Evolutionary conservation across 2,113 vertebrate species (phyloP), one percentile per base, ranked within the genome.

Genomic region (Sphaerodactylus townsendi): DNA sequence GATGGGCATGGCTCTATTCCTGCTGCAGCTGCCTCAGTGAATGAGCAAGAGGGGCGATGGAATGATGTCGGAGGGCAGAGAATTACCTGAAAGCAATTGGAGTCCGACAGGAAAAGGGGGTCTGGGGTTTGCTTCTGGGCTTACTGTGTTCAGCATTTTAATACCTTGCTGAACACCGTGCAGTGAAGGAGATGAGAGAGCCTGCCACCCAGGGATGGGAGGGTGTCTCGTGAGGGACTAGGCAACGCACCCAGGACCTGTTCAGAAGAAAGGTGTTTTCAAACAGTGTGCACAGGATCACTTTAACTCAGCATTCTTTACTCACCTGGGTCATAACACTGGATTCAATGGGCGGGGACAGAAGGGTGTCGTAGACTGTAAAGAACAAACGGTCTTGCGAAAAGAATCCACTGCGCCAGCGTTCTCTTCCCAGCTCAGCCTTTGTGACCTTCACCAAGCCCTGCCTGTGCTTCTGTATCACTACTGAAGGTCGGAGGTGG

Each of bases 301-400:
- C 25, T 79, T 79, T 72, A 85, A 37, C 41, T 72, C 9, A 50
- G 25, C 48, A 30, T 46, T 30, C 73, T 79, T 39, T n/a, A 48
- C 73, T 39, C 44, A n/a, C 21, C 71, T 56, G 30, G 66, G 73
- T 82, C 46, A 1, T 59, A 70, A 37, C 66, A 71, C 73, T 77
- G 85, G 66, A 41, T 59, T 76, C 46, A 19, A 30, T n/a, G n/a
- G n/a, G n/a, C n/a, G n/a, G n/a, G n/a, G n/a, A n/a, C n/a, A n/a
- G n/a, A n/a, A n/a, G n/a, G n/a, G n/a, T n/a, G n/a, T n/a, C n/a
- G 10, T 41, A 1, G 0, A 0, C 0, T 71, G 70, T 66, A 41
- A 0, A 1, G 73, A 68, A 4, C 33, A 28, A 39, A 56, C 72
- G 0, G 5, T 1, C 33, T 19, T 66, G 44, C 64, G 10, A 23